Evolutionary conservation across 2,888 invertebrate genomes (phyloP), one percentile per base, ranked within the genome.

Genomic region (Nymphalis c-album): DNA sequence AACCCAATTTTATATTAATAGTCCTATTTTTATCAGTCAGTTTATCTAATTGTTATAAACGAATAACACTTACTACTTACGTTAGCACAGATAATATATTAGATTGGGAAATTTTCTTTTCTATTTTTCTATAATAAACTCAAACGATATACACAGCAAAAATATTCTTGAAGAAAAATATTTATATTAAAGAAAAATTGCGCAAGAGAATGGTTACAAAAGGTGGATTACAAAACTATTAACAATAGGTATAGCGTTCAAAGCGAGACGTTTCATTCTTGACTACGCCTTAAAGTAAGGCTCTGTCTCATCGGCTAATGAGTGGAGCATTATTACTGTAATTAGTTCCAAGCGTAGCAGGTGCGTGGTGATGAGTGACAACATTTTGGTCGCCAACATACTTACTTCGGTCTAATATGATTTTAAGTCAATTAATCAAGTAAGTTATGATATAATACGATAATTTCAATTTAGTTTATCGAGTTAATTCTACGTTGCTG

Each of bases 341-440:
- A 87, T 88, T 87, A 87, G 85, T 87, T 85, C 75, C 76, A 83
- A 86, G 82, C 82, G 83, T 81, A 85, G 83, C 90, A 90, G 90
- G 90, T 91, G 90, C 77, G 77, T 79, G 76, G 78, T 76, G 86
- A 87, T 75, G 86, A 86, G 84, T 85, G 84, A 85, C 82, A 79
- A 75, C 74, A 77, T 82, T 80, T 67, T 69, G 72, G 64, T 64
- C 67, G 67, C 53, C 66, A 55, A 51, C 68, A 63, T 60, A 53
- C 68, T 61, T 75, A 78, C 77, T 79, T 77, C 74, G 76, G 76
- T 75, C 72, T 70, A 73, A 75, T 67, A 31, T 64, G 53, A 57
- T 72, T 62, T 76, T 71, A 70, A 74, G 70, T 69, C 31, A 64
- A 64, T 63, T 71, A 61, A 55, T 66, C 46, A 63, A 55, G 40